Base-by-base conservation (phyloP, 2,888 invertebrate genomes). In the Furcula furcula region DNA sequence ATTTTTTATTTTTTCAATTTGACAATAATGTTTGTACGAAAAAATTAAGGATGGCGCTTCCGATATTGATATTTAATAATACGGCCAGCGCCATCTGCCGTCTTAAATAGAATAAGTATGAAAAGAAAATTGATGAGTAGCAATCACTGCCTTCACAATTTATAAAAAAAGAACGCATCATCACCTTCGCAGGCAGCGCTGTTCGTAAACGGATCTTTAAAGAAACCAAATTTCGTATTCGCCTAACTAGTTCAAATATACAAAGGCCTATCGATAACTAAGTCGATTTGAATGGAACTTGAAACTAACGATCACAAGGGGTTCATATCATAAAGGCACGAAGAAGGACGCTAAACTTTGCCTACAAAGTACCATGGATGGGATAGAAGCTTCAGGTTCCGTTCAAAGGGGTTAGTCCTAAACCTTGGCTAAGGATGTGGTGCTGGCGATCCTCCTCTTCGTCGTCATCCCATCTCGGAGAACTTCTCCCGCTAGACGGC, bases 81-180 rank as follows among this genome's bases (percentile, higher is more conserved):
- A 79, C 82, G 76, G 82, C 74, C 85, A 86, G 80, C 86, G 86
- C 87, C 84, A 85, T 77, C 86, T 85, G 82, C 74, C 64, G 52
- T 59, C 30, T 31, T 34, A 46, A 29, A 35, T 18, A 37, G 34
- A 36, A 45, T 34, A 29, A 32, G 33, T 26, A 29, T 16, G 33
- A 38, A 40, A 47, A 20, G 12, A 31, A 12, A 31, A 33, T 29
- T 15, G 27, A 26, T 34, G 25, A 15, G 46, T 46, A 64, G 76
- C 85, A 86, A 87, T 79, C 87, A 87, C 87, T 85, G 84, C 82
- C 78, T 47, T 69, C 71, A 77, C 72, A 59, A 50, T 33, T 36
- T 41, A 42, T 29, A 28, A 18, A 28, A 38, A 37, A 21, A 4
- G 31, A 41, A 46, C 39, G 31, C 14, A 20, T 26, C 18, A 31